These are phyloP conservation scores for Cheilosia variabilis DNA, from an alignment of 2,888 invertebrate genomes.

Conservation along the genomic window DNA sequence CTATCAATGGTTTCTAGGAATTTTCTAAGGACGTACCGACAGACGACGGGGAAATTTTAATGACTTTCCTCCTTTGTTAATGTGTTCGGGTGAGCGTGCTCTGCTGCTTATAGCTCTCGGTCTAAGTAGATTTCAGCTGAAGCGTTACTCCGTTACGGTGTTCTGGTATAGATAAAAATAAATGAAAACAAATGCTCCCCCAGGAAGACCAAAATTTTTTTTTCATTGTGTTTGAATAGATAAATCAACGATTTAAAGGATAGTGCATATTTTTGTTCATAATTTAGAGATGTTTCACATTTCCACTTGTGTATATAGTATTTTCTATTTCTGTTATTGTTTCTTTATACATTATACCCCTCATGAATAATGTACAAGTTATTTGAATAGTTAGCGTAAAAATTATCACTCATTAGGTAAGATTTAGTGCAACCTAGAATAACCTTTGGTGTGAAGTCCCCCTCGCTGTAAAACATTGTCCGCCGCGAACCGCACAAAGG, in stretches of 20 bases:
- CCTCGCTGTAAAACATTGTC: neutral
- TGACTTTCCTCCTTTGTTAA: neutral
- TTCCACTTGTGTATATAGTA: neutral
- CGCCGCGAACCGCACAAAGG: neutral
- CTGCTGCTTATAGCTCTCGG: neutral
- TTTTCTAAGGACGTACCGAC: conserved; percentile 1
- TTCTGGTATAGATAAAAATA: neutral
- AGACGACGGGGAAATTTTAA: neutral
- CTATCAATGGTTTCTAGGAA: conserved; percentile 10
- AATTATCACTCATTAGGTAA: neutral
- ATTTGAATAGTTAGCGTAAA: neutral
- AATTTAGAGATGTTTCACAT: neutral
- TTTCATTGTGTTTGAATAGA: neutral
- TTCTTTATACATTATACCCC: neutral
- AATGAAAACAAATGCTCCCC: neutral
- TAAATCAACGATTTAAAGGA: neutral
- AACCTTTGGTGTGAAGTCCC: neutral
- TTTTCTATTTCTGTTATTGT: neutral
- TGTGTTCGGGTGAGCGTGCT: neutral
- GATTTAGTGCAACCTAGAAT: neutral
- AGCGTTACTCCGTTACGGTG: neutral
- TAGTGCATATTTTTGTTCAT: neutral
- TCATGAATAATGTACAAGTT: neutral
- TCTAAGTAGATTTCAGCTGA: neutral
- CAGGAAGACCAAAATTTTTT: neutral